A percentile compares a stretch with the other conserved stretches of the same genome.
phyloP scores from a whole-genome alignment of 1,140 invertebrate genomes.

The Oryzaephilus surinamensis region DNA sequence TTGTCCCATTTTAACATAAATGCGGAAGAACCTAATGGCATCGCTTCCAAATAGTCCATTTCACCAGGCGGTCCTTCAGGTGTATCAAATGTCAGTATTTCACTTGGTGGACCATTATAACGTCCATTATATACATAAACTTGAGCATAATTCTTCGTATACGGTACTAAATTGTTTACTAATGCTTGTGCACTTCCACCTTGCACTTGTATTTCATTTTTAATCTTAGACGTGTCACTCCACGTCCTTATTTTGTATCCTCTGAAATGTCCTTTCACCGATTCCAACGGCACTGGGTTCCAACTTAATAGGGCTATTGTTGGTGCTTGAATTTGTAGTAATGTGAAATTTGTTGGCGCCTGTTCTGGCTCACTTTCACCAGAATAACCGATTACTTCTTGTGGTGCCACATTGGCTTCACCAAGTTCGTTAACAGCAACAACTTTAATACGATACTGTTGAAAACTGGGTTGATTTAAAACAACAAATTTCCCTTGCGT shows the following conservation, averaged over 20 bases:
- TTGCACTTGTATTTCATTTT: conserved; percentile 70
- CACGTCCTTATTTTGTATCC: conserved; percentile 95
- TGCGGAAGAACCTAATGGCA: conserved; percentile 78
- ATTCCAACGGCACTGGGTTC: conserved; percentile 65
- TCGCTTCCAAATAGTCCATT: conserved; percentile 68
- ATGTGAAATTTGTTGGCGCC: conserved; percentile 75
- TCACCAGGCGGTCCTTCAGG: conserved; percentile 89
- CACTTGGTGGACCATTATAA: conserved; percentile 82
- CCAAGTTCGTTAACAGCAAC: conserved; percentile 84
- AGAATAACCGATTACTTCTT: conserved; percentile 81
- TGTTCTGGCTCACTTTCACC: conserved; percentile 83
- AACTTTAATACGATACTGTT: conserved; percentile 84
- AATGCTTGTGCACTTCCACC: conserved; percentile 58
- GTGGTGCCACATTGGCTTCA: conserved; percentile 70
- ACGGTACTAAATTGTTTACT: conserved; percentile 81
- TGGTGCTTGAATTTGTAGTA: conserved; percentile 59
- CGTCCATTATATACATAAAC: conserved; percentile 85
- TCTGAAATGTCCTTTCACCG: conserved; percentile 81
- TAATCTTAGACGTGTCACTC: conserved; percentile 53
- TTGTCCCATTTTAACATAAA: conserved; percentile 84
- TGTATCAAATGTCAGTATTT: conserved; percentile 73
- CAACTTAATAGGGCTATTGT: conserved; percentile 74
- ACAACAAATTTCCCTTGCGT: conserved; percentile 52
- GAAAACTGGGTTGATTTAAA: conserved; percentile 82
- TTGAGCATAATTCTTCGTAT: conserved; percentile 79